Evolutionary conservation across 2,888 invertebrate genomes (phyloP).

Genomic region (Orchesellides sinensis): DNA sequence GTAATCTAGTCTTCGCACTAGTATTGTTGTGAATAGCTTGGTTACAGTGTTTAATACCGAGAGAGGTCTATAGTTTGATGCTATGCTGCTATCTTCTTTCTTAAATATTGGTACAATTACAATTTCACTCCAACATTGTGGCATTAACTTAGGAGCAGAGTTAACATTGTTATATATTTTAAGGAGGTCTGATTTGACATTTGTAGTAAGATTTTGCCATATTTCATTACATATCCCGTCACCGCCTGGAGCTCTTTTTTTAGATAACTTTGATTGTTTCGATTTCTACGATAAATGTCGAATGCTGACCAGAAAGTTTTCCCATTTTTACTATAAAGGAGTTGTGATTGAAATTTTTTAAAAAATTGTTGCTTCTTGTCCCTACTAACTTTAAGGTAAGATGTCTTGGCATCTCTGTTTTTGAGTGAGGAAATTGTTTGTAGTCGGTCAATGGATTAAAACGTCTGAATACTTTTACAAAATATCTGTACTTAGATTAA

Average conservation of each 20-base stretch:
- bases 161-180: constrained; percentile 11
- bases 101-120: constrained; percentile 46
- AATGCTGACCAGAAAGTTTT: constrained; percentile 15
- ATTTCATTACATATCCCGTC: constrained; percentile 49
- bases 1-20: constrained; percentile 3
- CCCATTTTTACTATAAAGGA: not conserved
- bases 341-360: not conserved
- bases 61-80: constrained; percentile 43
- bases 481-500: not conserved
- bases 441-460: not conserved
- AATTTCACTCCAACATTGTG: constrained; percentile 27
- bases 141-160: not conserved
- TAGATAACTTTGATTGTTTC: not conserved
- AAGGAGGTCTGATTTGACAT: not conserved
- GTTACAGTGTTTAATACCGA: constrained; percentile 34
- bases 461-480: not conserved
- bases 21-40: constrained; percentile 41
- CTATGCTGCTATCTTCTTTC: constrained; percentile 18
- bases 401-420: not conserved
- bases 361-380: not conserved
- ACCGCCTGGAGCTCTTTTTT: constrained; percentile 22
- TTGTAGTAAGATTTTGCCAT: not conserved
- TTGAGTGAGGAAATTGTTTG: not conserved
- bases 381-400: not conserved
- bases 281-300: not conserved